Evolutionary conservation across 2,113 vertebrate genomes (phyloP).

Genomic region (Ptychochromis oligacanthus): DNA sequence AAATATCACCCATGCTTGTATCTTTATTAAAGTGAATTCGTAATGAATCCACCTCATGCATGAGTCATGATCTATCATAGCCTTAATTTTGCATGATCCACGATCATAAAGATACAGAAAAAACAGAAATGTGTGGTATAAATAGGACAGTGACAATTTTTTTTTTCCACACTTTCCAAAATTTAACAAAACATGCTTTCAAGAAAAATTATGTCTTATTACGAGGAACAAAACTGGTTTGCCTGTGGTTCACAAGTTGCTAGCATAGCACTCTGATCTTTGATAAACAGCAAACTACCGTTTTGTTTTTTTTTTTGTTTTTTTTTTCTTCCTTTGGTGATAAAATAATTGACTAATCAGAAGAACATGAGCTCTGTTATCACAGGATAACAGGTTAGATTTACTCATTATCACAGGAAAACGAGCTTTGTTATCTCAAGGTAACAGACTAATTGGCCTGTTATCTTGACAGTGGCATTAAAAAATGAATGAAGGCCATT

Average conservation of each 20-base stretch:
- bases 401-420: background rate
- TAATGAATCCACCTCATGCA: background rate
- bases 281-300: background rate
- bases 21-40: conserved; percentile 6
- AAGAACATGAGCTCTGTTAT: background rate
- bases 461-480: background rate
- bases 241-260: background rate
- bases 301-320: background rate
- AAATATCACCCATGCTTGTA: background rate
- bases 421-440: background rate
- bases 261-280: background rate
- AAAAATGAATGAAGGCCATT: background rate
- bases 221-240: background rate
- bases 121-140: background rate
- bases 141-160: background rate
- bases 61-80: conserved; percentile 2
- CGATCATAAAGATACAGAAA: background rate
- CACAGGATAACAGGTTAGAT: background rate
- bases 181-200: background rate
- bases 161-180: background rate
- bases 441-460: background rate
- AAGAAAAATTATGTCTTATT: background rate
- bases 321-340: background rate
- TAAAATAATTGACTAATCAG: background rate
- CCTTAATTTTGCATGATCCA: background rate